Base-by-base conservation (phyloP, 2,888 invertebrate genomes). In the Idaea biselata region DNA sequence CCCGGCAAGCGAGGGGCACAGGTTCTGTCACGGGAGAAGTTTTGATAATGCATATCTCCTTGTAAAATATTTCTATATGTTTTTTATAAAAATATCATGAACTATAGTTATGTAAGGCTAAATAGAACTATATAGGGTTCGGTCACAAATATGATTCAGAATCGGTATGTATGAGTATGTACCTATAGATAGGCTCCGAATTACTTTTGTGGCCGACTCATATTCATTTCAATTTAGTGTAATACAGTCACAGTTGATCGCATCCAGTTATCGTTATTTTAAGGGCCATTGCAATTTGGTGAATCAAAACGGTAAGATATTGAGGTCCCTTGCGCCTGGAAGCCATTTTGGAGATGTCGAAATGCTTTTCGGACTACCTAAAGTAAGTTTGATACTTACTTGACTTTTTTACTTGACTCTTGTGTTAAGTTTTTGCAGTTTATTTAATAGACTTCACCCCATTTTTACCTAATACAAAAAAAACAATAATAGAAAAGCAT, bases 351-450 rank as follows among this genome's bases (percentile, higher is more conserved):
- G 93, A 31, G 83, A 82, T 18, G 68, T 91, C 0, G 93, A 93
- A 81, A 93, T 93, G 93, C 74, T 93, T 0, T 91, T 84, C 65
- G 91, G 91, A 18, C 74, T 93, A 14, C 92, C 93, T 1, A 93
- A 93, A 76, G 91, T 87, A 74, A 74, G 76, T 60, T 59, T 17
- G 11, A 32, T 32, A 8, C 14, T 44, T 8, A 14, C 11, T 7
- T 44, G 11, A 14, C 11, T 44, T 14, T 44, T 1, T 44, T 44
- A 14, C 44, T 44, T 44, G 14, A 14, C 25, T 25, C 25, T 25
- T 25, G 1, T 25, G 1, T 25, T 25, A 3, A n/a, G 53, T 53
- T 53, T 53, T 53, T 53, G 53, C 53, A 53, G 25, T 25, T 25
- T 44, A 44, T 44, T 44, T 7, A 44, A 33, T 33, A 33, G 7